These are phyloP conservation scores for Spea multiplicata DNA, from an alignment of 2,113 vertebrate species.

Conservation along the genomic window DNA sequence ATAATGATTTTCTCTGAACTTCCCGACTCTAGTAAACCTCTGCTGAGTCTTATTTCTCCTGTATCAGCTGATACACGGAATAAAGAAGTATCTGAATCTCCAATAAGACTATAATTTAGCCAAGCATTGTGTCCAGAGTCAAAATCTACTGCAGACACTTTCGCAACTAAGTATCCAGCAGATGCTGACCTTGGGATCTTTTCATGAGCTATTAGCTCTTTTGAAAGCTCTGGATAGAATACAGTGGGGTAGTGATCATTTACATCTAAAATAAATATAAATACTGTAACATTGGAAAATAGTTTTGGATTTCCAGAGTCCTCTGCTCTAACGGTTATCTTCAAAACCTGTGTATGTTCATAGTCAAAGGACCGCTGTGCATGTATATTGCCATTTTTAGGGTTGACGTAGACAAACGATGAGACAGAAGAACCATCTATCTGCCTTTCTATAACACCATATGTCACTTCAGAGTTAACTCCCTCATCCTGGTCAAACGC, in stretches of 20 bases:
- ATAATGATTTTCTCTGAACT: slow-evolving; percentile 68
- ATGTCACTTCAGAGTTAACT: slow-evolving; percentile 49
- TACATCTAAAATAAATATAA: slow-evolving; percentile 50
- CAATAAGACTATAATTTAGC: slow-evolving; percentile 71
- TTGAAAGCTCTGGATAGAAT: slow-evolving; percentile 21
- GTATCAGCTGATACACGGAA: slow-evolving; percentile 68
- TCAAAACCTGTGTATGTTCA: slow-evolving; percentile 59
- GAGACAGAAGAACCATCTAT: slow-evolving; percentile 45
- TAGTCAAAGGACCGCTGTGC: slow-evolving; percentile 61
- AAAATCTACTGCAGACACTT: slow-evolving; percentile 74
- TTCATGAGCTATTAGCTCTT: slow-evolving; percentile 63
- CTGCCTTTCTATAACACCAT: slow-evolving; percentile 9
- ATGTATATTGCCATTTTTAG: slow-evolving; percentile 59
- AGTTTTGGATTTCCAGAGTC: slow-evolving; percentile 49
- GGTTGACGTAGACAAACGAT: slow-evolving; percentile 57
- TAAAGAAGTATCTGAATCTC: slow-evolving; percentile 66
- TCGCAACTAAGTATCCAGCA: slow-evolving; percentile 71
- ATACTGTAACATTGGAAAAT: slow-evolving; percentile 21
- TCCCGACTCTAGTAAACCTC: slow-evolving; percentile 65
- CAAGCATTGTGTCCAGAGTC: slow-evolving; percentile 78
- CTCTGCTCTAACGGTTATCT: slow-evolving; percentile 55
- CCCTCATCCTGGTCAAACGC: slow-evolving; percentile 58
- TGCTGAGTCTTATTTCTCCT: slow-evolving; percentile 71
- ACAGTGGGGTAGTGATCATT: slow-evolving; percentile 58
- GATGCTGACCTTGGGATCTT: slow-evolving; percentile 68